Evolutionary conservation across 2,113 vertebrate genomes (phyloP).

Genomic region (Centropus unirufus): DNA sequence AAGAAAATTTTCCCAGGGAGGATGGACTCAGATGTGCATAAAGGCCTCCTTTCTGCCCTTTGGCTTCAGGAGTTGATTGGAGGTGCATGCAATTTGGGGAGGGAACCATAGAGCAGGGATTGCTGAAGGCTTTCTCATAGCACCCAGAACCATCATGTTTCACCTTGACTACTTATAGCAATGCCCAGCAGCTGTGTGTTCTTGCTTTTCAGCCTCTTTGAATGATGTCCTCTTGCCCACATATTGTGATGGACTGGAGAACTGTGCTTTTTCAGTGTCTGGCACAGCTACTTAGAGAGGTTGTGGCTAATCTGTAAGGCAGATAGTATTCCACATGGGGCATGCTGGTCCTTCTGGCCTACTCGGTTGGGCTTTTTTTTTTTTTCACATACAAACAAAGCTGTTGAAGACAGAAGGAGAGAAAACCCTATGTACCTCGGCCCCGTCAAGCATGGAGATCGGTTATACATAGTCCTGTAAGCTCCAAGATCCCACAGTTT

Average conservation of each 20-base stretch:
- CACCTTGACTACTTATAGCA: not conserved
- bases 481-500: not conserved
- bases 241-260: not conserved
- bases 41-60: not conserved
- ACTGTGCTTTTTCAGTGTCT: not conserved
- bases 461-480: not conserved
- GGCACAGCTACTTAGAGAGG: not conserved
- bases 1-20: not conserved
- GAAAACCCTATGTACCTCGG: not conserved
- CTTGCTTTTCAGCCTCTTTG: not conserved
- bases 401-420: not conserved
- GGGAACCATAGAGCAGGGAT: not conserved
- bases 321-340: not conserved
- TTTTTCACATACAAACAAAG: not conserved
- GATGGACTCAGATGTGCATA: not conserved
- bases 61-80: not conserved
- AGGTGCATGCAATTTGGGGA: fast-evolving
- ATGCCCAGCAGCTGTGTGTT: not conserved
- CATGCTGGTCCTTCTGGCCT: not conserved
- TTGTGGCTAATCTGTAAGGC: not conserved
- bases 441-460: not conserved
- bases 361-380: not conserved
- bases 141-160: not conserved
- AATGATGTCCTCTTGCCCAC: not conserved
- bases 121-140: not conserved